Base-by-base conservation (phyloP, 2,113 vertebrate species). In the Ahaetulla prasina region DNA sequence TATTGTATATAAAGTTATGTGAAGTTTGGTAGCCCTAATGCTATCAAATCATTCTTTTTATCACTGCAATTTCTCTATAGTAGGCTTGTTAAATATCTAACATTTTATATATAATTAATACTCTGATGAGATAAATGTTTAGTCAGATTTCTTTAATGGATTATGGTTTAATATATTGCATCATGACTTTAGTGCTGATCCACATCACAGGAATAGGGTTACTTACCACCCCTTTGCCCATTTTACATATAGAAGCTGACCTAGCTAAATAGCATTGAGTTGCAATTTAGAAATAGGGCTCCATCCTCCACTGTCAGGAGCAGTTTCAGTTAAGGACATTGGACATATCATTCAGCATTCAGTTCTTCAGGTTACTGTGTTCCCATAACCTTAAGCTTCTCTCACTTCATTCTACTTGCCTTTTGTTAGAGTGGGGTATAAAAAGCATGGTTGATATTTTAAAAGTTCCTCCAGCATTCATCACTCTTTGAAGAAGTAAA, bases 51-150 rank as follows among this genome's bases (percentile, higher is more conserved):
- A 0, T 12, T 49, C 12, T 47, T 30, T 23, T 27, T 30, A 27
- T 30, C 47, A 86, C 5, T 86, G 12, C 47, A 49, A 87, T 30
- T 39, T 92, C 96, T 94, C 89, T 88, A 63, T 92, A 53, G 95
- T 12, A 27, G 94, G 90, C 88, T 90, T 85, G 87, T 27, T 91
- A 74, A 87, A 63, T 9, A 63, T 30, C n/a, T 60, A 63, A 55
- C 10, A 89, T 52, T 88, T 45, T 16, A 14, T 89, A 55, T 57
- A 47, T 87, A 23, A 57, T n/a, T 12, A 49, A n/a, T 47, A 35
- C 47, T 85, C 55, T 47, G 35, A 45, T 25, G 20, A 90, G n/a
- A n/a, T 39, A 90, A 16, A 39, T 49, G 50, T 35, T 74, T 11
- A 50, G 30, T 39, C 35, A 80, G 35, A 80, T 43, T 80, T 80